A percentile compares a stretch with the other conserved stretches of the same genome.
Conservation (phyloP, 2,113 vertebrate genomes). For the Panthera uncia region DNA sequence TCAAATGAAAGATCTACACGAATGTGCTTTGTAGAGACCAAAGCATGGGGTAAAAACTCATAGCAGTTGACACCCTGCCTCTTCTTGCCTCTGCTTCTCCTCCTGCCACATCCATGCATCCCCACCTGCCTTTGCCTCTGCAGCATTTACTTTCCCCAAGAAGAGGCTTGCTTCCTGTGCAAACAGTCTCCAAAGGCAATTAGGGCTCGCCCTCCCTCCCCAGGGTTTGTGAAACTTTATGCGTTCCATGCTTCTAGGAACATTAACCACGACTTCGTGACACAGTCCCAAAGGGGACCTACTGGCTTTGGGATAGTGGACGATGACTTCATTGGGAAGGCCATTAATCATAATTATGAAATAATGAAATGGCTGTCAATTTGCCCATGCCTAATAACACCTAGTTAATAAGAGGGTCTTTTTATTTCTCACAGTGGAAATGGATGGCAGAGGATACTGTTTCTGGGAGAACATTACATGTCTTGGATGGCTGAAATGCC, state of each 20-base stretch:
- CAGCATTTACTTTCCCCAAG: neutral
- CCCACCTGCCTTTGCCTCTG: neutral
- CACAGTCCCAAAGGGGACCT: conserved; percentile 60
- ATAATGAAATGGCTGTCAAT: conserved; percentile 67
- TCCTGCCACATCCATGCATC: neutral
- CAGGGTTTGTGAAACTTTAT: conserved; percentile 15
- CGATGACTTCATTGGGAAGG: conserved; percentile 51
- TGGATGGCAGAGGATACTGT: neutral
- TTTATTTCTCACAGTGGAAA: conserved; percentile 15
- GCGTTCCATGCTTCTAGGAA: conserved; percentile 53
- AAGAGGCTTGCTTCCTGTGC: neutral
- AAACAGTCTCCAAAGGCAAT: conserved; percentile 50
- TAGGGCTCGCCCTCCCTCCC: neutral
- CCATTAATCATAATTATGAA: conserved; percentile 68
- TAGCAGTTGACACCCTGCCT: neutral
- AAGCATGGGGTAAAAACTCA: neutral
- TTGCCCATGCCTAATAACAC: conserved; percentile 58
- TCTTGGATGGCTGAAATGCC: conserved; percentile 69
- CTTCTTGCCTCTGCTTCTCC: neutral
- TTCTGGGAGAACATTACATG: conserved; percentile 32
- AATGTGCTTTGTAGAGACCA: neutral
- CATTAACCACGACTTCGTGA: conserved; percentile 55
- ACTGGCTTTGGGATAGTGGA: conserved; percentile 49
- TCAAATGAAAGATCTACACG: neutral
- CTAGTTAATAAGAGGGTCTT: conserved; percentile 57